Evolutionary conservation across 2,113 vertebrate genomes (phyloP), one percentile per base, ranked within the genome.

Genomic region (Colius striatus): DNA sequence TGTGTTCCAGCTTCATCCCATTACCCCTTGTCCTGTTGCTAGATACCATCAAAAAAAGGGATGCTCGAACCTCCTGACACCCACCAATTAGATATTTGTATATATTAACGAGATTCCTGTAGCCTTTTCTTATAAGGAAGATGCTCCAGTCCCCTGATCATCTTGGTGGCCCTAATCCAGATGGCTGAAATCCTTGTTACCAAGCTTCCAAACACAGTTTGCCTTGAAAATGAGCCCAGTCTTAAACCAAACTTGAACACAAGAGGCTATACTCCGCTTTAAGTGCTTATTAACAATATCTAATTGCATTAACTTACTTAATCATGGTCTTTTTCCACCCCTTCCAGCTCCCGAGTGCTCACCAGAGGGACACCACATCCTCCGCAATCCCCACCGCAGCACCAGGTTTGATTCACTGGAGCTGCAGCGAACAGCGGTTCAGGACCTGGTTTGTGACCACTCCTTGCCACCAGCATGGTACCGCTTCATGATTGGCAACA

Each of bases 361-460:
- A 2, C 97, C 97, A 0, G 97, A 94, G 5, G 98, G 98, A 66
- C 98, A 99, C 92, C 96, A 71, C 29, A 4, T 99, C 94, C 98
- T 99, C 15, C 97, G 86, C 94, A 97, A 98, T 38, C 98, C 98
- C 12, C 97, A 97, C 87, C 97, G 98, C 94, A 99, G 98, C 97
- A 75, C 97, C 66, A 83, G 80, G 83, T 99, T 99, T 92, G 98
- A 98, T 94, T 98, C 98, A 5, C 94, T 97, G 90, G 88, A 97
- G 94, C 97, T 98, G 81, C 98, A 98, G 96, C 96, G 96, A 81
- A 98, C 89, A 1, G 95, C 96, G 19, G 55, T 93, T 85, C 98
- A 98, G 94, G 98, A 98, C n/a, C 97, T 99, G 90, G 95, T 99
- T 70, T 99, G 98, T 83, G 98, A 99, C 97, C 98, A 98, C 95